Percentiles rank a stretch among this genome's conserved stretches.
Evolutionary conservation across 2,888 invertebrate species (phyloP).

Genomic region (Pristionchus mayeri): DNA sequence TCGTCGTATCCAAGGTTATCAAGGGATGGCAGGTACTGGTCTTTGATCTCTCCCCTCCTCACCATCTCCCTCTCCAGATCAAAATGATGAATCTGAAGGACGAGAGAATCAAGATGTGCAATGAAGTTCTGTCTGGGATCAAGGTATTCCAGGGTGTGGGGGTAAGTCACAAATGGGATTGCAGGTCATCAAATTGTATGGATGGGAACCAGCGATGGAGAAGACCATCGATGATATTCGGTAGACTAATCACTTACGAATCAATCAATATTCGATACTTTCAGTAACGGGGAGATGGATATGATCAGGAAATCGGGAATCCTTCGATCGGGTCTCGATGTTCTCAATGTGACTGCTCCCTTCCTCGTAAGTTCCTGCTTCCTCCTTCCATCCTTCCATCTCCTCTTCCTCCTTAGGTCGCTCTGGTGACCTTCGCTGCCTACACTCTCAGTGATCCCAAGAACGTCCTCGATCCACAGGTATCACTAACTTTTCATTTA

Average conservation of each 20-base stretch:
- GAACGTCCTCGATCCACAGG: constrained; percentile 71
- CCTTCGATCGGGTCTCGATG: constrained; percentile 68
- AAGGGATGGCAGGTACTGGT: constrained; percentile 65
- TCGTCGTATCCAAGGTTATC: constrained; percentile 66
- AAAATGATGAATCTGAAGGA: constrained; percentile 94
- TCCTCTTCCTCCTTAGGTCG: too few species aligned
- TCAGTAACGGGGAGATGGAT: constrained; percentile 54
- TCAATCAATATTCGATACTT: too few species aligned
- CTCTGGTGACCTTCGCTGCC: constrained; percentile 71
- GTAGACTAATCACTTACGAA: constrained; percentile 48
- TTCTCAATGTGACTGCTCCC: constrained; percentile 71
- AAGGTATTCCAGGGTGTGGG: constrained; percentile 79
- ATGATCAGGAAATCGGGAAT: constrained; percentile 68
- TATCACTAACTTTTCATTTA: too few species aligned
- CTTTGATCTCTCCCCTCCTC: background rate
- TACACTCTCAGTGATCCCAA: constrained; percentile 64
- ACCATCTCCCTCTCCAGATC: constrained; percentile 77
- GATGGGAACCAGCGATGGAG: constrained; percentile 79
- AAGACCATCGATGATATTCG: constrained; percentile 61
- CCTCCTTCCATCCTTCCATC: too few species aligned
- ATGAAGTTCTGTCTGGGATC: constrained; percentile 92
- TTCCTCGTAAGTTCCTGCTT: constrained; percentile 71
- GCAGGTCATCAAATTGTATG: constrained; percentile 77
- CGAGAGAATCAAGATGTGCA: constrained; percentile 92
- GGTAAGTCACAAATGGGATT: background rate